Evolutionary conservation across 1,140 invertebrate genomes (phyloP), one percentile per base, ranked within the genome.

Genomic region (Calliphora vicina): DNA sequence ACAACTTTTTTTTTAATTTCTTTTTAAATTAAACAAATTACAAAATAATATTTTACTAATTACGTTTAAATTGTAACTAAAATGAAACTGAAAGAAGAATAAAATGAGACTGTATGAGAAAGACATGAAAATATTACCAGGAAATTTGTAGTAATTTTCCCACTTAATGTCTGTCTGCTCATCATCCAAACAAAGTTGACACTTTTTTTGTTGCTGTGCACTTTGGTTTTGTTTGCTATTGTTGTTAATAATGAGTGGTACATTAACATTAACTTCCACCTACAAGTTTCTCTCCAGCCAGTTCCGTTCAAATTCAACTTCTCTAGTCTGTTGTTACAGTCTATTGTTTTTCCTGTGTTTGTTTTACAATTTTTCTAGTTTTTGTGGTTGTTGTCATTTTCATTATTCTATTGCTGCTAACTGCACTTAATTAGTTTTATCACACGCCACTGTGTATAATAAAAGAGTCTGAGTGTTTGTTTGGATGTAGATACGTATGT

Each of bases 391-490:
- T 35, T 35, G 35, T 35, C 6, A 35, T 35, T 35, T 35, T 35
- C 35, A 35, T 35, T 35, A 35, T 35, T 35, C 35, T 35, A 35
- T 35, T 23, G 61, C 23, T 67, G n/a, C 86, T 88, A 88, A 88
- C 88, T 88, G 87, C 87, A 88, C 87, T 87, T 88, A 88, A 88
- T 88, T 88, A 88, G 87, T 88, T 88, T 87, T 88, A 88, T 86
- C 87, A 87, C 86, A 76, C 73, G 42, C 27, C 61, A 67, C 20
- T 23, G 61, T 67, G 20, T 67, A 67, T 23, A 67, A 20, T 25
- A 67, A 67, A 10, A 23, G 61, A 23, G 61, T 67, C 61, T 67
- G 61, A 57, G 50, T n/a, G 50, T 57, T 13, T 57, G n/a, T 17
- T 57, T 57, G 13, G n/a, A n/a, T n/a, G n/a, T n/a, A n/a, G n/a